Evolutionary conservation across 2,797 vertebrate genomes (phyloP), one percentile per base, ranked within the genome.

Genomic region (Micrastur ruficollis): DNA sequence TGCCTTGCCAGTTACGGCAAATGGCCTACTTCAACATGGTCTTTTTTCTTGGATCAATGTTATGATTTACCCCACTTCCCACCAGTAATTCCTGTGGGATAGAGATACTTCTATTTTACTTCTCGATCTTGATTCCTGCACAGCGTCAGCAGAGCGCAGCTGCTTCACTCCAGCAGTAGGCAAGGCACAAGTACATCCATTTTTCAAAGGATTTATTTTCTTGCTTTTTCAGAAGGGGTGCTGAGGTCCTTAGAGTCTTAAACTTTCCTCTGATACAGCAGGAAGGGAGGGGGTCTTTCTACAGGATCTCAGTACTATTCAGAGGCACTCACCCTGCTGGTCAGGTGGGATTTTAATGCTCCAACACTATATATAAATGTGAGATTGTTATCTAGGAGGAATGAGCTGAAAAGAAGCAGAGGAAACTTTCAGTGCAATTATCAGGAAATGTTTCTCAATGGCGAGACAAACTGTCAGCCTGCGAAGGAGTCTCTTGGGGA

Each of bases 381-480:
- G 4, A 18, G 86, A 19, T 81, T 9, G 8, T 94, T 93, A 86
- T 93, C 90, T 20, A 11, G 74, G 86, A 73, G 58, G 80, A 34
- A 59, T 3, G 72, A 93, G 78, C 14, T 1, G 2, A 50, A 65
- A 50, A 2, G 83, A 63, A 91, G 93, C 75, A 46, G 76, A 90
- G 93, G 92, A 72, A 95, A 53, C 23, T 61, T 96, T 62, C 90
- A 82, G 46, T 31, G 74, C 81, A 84, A 63, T 4, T 44, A 12
- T 70, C 95, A 89, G 95, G 96, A 96, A 96, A 49, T 9, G 68
- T 56, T 85, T 93, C 90, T 95, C 76, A 70, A 79, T 72, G 88
- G 65, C 14, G 94, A 95, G 92, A 90, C 80, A 36, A 80, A 68
- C 26, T 12, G 70, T 79, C 80, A 95, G 88, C 50, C 70, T 81